Conservation (phyloP, 2,113 vertebrate genomes). For the Climacteris rufus region DNA sequence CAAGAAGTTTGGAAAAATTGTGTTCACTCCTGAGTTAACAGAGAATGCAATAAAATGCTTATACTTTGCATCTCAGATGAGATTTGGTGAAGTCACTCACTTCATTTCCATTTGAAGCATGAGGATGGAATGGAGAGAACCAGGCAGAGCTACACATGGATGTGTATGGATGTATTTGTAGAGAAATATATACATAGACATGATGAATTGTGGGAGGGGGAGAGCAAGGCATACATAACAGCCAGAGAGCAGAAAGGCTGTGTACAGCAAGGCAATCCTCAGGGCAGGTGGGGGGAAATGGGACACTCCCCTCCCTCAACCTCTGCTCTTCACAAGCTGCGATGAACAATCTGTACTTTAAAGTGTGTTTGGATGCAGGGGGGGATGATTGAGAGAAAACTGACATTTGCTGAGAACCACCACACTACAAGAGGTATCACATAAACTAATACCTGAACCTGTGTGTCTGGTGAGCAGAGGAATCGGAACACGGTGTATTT, state of each 20-base stretch:
- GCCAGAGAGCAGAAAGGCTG: not conserved
- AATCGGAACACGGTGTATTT: not conserved
- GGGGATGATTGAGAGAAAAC: not conserved
- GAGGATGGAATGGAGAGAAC: not conserved
- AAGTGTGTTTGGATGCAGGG: not conserved
- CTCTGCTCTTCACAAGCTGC: not conserved
- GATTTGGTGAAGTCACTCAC: not conserved
- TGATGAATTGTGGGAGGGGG: not conserved
- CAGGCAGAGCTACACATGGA: not conserved
- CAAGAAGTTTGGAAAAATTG: not conserved
- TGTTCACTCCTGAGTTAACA: constrained; percentile 1
- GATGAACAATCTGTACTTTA: not conserved
- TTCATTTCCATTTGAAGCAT: not conserved
- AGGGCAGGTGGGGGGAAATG: not conserved
- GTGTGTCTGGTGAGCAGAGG: not conserved
- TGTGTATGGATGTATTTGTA: not conserved
- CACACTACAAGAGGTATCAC: not conserved
- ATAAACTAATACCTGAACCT: not conserved
- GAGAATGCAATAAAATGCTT: not conserved
- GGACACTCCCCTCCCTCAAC: not conserved
- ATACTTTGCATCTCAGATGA: not conserved
- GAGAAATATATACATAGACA: not conserved
- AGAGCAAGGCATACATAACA: not conserved
- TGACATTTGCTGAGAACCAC: not conserved
- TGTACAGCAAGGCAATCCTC: not conserved